Base-by-base conservation (phyloP, 37 sponge, comb jelly and placozoan genomes). In the Hexactinellida sp. region DNA sequence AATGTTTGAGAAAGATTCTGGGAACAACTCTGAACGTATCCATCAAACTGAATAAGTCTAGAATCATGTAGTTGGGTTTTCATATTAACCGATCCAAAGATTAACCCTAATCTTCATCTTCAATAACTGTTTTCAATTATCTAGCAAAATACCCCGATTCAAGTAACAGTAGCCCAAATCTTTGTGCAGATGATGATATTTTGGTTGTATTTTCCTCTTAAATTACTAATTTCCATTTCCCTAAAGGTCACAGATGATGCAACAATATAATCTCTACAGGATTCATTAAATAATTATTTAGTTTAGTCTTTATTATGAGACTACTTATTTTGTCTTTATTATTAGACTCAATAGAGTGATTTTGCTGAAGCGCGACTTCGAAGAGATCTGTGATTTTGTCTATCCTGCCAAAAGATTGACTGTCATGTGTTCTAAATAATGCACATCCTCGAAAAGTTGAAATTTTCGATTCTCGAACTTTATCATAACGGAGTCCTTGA, bases 381-480 rank as follows among this genome's bases (percentile, higher is more conserved):
- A 63, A 28, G 19, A 63, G 76, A 63, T 63, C 76, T 63, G 76
- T 63, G 19, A 63, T 10, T 63, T 63, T 63, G 76, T 28, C 30
- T 63, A 63, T 63, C 34, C 13, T 63, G 76, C 76, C 76, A 63
- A 63, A 63, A 23, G 76, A 63, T 23, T 63, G 19, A 63, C 76
- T 21, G 76, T 23, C 5, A 63, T 63, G 25, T 63, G 76, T 63
- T 23, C 76, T 7, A 63, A 63, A 28, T 63, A 63, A 63, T 63
- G 76, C 34, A 63, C 76, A 63, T 28, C 13, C 13, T 7, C 3
- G 76, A 63, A 63, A 47, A 23, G 34, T 63, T 63, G 34, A 63
- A 63, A 32, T 63, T 63, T 7, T 7, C 3, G 76, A 63, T 63
- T 63, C 76, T 63, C 76, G 76, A 63, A 63, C 76, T 63, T 63